A percentile compares a stretch with the other conserved stretches of the same genome.
Evolutionary conservation across 2,797 vertebrate genomes (phyloP).

Genomic region (Helostoma temminkii): DNA sequence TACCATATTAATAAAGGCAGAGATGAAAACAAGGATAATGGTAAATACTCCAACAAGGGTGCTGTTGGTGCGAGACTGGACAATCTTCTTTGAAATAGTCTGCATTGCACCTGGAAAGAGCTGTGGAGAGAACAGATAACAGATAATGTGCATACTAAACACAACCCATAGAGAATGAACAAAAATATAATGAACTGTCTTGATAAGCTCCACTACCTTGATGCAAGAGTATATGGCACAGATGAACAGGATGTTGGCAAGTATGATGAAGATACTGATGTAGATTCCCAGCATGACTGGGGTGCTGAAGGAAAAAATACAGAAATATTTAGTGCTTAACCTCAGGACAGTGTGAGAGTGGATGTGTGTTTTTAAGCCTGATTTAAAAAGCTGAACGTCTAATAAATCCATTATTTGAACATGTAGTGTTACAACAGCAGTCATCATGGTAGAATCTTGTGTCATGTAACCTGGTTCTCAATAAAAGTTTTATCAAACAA

Average conservation of each 20-base stretch:
- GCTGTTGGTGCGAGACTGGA: conserved; percentile 92
- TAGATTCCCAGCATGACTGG: conserved; percentile 92
- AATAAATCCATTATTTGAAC: too few species aligned
- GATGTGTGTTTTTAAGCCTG: background rate
- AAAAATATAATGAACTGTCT: background rate
- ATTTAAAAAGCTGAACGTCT: too few species aligned
- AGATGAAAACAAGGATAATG: conserved; percentile 92
- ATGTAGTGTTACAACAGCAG: too few species aligned
- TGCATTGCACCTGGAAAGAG: conserved; percentile 90
- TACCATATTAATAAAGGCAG: conserved; percentile 94
- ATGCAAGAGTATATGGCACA: conserved; percentile 94
- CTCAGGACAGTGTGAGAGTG: background rate
- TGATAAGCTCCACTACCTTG: conserved; percentile 79
- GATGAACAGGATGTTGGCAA: conserved; percentile 90
- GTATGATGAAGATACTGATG: conserved; percentile 89
- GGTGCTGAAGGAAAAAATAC: conserved; percentile 82
- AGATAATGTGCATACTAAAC: background rate
- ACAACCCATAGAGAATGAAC: background rate
- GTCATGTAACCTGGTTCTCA: too few species aligned
- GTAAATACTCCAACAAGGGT: conserved; percentile 91
- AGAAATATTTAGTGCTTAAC: background rate
- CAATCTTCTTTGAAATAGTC: conserved; percentile 90
- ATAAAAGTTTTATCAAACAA: too few species aligned
- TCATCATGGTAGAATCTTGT: too few species aligned
- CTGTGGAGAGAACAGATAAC: conserved; percentile 65